Percentiles rank a stretch among this genome's conserved stretches.
Conservation (phyloP, 2,113 vertebrate genomes). For the Platichthys flesus region DNA sequence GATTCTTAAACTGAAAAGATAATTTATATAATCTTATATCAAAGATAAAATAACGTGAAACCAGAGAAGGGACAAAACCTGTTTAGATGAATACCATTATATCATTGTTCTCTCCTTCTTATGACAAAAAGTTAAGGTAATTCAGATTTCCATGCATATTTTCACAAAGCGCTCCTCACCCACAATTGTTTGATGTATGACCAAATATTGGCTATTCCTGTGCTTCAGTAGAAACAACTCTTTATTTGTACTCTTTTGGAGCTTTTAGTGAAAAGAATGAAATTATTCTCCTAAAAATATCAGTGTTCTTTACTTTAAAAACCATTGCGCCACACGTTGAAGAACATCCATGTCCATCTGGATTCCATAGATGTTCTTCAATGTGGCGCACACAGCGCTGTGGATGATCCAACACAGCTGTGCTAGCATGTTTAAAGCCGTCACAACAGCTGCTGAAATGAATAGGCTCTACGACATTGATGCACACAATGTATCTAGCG, state of each 20-base stretch:
- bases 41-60: no score
- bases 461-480: not conserved
- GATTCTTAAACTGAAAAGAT: not conserved
- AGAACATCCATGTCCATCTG: not conserved
- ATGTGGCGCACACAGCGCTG: not conserved
- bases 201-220: not conserved
- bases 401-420: constrained; percentile 18
- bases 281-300: not conserved
- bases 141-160: constrained; percentile 2
- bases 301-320: not conserved
- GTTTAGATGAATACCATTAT: not conserved
- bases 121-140: not conserved
- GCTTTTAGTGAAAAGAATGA: not conserved
- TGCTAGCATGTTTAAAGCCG: not conserved
- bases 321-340: no score
- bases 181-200: constrained; percentile 11
- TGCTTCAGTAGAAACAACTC: not conserved
- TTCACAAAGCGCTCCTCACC: not conserved
- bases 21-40: not conserved
- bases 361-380: not conserved
- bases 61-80: no score
- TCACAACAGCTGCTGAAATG: constrained; percentile 1
- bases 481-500: not conserved
- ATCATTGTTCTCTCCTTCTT: not conserved
- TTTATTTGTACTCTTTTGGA: not conserved